Percentiles rank a stretch among this genome's conserved stretches.
Evolutionary conservation across 2,113 vertebrate genomes (phyloP).

Genomic region (Gymnogyps californianus): DNA sequence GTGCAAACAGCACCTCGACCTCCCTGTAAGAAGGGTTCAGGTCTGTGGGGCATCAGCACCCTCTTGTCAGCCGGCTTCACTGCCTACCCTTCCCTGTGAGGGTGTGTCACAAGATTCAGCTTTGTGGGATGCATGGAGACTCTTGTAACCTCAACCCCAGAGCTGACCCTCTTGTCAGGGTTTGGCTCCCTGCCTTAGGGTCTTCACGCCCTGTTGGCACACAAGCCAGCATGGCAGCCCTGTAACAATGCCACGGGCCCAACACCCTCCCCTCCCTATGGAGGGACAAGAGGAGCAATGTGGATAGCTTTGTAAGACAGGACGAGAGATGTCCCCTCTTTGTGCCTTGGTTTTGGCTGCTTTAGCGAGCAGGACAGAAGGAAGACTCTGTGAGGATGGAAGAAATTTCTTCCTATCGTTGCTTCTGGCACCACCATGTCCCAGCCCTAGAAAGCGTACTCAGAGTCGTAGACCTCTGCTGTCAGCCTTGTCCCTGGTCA

Average conservation of each 20-base stretch:
- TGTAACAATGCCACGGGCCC: neutral
- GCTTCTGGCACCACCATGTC: neutral
- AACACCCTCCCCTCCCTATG: neutral
- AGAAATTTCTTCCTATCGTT: neutral
- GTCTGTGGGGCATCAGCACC: neutral
- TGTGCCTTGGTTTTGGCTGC: neutral
- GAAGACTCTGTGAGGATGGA: neutral
- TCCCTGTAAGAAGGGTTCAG: neutral
- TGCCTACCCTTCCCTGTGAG: neutral
- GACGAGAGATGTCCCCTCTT: neutral
- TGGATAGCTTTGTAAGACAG: neutral
- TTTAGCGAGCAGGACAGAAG: neutral
- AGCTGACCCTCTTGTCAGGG: neutral
- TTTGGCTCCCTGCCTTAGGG: neutral
- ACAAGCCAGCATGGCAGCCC: neutral
- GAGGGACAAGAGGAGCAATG: neutral
- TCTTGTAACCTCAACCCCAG: neutral
- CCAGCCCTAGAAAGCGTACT: neutral
- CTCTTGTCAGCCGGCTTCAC: neutral
- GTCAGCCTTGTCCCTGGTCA: neutral
- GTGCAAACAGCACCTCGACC: neutral
- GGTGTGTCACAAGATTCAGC: neutral
- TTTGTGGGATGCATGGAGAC: neutral
- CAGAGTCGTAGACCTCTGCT: neutral
- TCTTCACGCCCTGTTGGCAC: neutral